Conservation (phyloP, 2,797 vertebrate species). For the Pseudochaenichthys georgianus region DNA sequence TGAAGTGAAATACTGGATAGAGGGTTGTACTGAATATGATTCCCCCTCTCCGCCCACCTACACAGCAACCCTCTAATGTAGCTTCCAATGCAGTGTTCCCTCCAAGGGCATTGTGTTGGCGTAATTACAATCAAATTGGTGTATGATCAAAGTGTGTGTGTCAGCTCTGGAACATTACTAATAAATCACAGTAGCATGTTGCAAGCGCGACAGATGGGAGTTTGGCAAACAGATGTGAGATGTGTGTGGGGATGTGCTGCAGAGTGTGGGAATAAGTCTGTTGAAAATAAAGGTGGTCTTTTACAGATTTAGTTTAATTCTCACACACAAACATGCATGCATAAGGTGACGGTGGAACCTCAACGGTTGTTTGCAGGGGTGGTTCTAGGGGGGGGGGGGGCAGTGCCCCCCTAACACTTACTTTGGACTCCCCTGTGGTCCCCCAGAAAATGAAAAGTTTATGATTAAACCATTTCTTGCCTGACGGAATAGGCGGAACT, state of each 20-base stretch:
- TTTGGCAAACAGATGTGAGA: conserved; percentile 30
- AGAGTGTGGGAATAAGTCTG: not conserved
- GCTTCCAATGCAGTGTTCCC: conserved; percentile 35
- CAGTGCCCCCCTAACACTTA: too few relatives aligned
- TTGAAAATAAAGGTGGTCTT: conserved; percentile 6
- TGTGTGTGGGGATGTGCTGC: conserved; percentile 2
- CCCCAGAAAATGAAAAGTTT: too few relatives aligned
- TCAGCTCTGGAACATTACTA: conserved; percentile 36
- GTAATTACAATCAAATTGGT: conserved; percentile 58
- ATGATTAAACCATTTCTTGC: too few relatives aligned
- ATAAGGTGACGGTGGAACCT: not conserved
- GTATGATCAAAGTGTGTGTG: conserved; percentile 51
- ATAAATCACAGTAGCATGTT: conserved; percentile 31
- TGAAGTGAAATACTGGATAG: conserved; percentile 81
- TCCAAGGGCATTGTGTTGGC: conserved; percentile 30
- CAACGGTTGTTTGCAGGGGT: conserved; percentile 11
- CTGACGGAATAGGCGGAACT: too few relatives aligned
- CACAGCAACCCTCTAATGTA: conserved; percentile 36
- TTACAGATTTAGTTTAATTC: not conserved
- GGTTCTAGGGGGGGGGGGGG: too few relatives aligned
- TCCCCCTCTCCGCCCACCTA: conserved; percentile 44
- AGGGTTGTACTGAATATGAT: conserved; percentile 60
- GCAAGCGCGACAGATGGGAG: conserved; percentile 8
- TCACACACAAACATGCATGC: not conserved
- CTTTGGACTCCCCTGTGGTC: too few relatives aligned